These are phyloP conservation scores for Chelmon rostratus DNA, from an alignment of 2,797 vertebrate genomes.

Conservation along the genomic window DNA sequence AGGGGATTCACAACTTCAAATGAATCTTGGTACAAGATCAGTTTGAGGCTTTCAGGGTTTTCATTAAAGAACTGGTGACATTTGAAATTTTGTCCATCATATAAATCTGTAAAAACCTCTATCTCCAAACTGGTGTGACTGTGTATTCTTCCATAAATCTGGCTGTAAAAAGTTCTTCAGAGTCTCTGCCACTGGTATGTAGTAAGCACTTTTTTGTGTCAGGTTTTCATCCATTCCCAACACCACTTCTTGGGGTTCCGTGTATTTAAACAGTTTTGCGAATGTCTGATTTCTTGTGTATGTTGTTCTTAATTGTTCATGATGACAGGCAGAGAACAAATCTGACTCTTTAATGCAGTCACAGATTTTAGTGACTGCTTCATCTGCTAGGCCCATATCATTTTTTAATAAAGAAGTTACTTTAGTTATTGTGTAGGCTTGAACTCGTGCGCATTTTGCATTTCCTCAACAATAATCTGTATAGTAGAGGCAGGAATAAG, in stretches of 20 bases:
- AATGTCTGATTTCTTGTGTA: conserved; percentile 10
- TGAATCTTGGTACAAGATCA: conserved; percentile 30
- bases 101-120: conserved; percentile 18
- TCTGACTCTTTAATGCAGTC: conserved; percentile 34
- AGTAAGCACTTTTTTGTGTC: conserved; percentile 22
- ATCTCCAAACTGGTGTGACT: conserved; percentile 21
- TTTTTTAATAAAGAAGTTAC: conserved; percentile 26
- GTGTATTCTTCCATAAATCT: conserved; percentile 15
- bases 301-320: conserved; percentile 19
- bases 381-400: conserved; percentile 9
- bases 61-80: conserved; percentile 28
- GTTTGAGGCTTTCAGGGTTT: conserved; percentile 26
- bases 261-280: conserved; percentile 20
- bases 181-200: conserved; percentile 27
- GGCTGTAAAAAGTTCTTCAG: conserved; percentile 32
- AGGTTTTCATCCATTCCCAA: conserved; percentile 28
- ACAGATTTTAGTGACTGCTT: conserved; percentile 15
- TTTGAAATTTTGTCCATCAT: conserved; percentile 34
- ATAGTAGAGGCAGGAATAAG: conserved; percentile 51
- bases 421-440: conserved; percentile 8
- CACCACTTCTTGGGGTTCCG: conserved; percentile 8
- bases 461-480: conserved; percentile 23
- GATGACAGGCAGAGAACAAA: conserved; percentile 42
- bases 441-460: conserved; percentile 31
- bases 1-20: conserved; percentile 43